Conservation (phyloP, 2,888 invertebrate species). For the Aphidoletes aphidimyza region DNA sequence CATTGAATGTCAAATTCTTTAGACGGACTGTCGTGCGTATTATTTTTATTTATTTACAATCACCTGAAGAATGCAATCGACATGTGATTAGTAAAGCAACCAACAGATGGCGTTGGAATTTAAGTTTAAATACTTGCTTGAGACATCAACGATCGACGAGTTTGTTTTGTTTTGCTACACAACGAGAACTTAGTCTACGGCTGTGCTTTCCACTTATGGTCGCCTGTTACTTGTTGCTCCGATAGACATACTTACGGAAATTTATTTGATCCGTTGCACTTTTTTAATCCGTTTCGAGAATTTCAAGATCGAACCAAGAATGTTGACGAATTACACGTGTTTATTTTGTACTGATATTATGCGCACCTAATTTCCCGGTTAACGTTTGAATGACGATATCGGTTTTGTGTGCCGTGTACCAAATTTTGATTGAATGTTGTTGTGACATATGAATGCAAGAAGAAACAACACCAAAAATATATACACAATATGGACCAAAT, state of each 20-base stretch:
- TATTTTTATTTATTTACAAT: no score
- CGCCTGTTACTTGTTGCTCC: slow-evolving; percentile 34
- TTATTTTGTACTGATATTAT: neutral
- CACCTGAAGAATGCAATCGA: no score
- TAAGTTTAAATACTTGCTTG: no score
- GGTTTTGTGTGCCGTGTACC: neutral
- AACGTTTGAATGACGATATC: slow-evolving; percentile 26
- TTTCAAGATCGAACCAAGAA: neutral
- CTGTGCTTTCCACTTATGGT: neutral
- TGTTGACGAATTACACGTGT: neutral
- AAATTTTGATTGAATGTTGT: neutral
- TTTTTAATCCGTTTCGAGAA: neutral
- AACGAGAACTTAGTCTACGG: no score
- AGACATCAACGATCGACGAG: no score
- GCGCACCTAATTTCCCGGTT: slow-evolving; percentile 24
- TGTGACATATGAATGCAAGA: neutral
- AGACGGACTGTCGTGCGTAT: no score
- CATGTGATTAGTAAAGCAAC: no score
- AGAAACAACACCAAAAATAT: slow-evolving; percentile 8
- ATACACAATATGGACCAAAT: neutral
- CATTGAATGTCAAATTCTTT: no score
- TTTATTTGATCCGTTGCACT: no score
- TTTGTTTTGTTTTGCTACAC: neutral
- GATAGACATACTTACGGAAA: slow-evolving; percentile 37
- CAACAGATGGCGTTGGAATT: no score